These are phyloP conservation scores for Strongylocentrotus purpuratus DNA, from an alignment of 35 echinoderm and acorn worm genomes.

Conservation along the genomic window DNA sequence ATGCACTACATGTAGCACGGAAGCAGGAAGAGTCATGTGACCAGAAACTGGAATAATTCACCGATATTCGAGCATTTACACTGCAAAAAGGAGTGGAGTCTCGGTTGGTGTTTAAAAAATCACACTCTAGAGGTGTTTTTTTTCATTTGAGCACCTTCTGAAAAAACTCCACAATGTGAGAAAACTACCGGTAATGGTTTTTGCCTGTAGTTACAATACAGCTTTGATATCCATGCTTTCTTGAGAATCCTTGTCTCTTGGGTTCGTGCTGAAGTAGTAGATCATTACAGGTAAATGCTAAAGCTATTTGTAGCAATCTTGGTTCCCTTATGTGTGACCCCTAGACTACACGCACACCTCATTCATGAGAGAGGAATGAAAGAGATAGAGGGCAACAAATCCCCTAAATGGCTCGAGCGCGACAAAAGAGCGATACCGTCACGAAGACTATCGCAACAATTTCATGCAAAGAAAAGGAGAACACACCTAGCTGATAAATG, in stretches of 20 bases:
- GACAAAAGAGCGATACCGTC: not conserved
- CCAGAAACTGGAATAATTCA: no score
- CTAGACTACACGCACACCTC: not conserved
- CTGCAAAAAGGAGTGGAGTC: no score
- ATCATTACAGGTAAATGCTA: not conserved
- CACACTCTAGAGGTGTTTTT: no score
- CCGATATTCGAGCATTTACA: no score
- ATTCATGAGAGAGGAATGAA: not conserved
- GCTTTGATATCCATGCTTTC: not conserved
- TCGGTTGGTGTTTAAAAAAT: no score
- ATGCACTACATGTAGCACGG: no score
- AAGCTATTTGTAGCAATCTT: not conserved
- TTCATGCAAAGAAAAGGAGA: not conserved
- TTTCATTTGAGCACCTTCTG: no score
- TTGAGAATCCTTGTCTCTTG: not conserved
- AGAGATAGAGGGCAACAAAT: not conserved
- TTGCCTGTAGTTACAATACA: no score
- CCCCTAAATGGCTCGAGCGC: not conserved
- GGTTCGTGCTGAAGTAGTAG: not conserved
- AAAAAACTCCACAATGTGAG: no score
- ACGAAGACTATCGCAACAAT: slow-evolving; percentile 2
- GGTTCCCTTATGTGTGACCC: not conserved
- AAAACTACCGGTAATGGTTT: no score
- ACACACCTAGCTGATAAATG: slow-evolving; percentile 11
- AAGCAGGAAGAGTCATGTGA: no score